Percentiles rank a stretch among this genome's conserved stretches.
Evolutionary conservation across 2,888 invertebrate species (phyloP).

Genomic region (Melanotus villosus): DNA sequence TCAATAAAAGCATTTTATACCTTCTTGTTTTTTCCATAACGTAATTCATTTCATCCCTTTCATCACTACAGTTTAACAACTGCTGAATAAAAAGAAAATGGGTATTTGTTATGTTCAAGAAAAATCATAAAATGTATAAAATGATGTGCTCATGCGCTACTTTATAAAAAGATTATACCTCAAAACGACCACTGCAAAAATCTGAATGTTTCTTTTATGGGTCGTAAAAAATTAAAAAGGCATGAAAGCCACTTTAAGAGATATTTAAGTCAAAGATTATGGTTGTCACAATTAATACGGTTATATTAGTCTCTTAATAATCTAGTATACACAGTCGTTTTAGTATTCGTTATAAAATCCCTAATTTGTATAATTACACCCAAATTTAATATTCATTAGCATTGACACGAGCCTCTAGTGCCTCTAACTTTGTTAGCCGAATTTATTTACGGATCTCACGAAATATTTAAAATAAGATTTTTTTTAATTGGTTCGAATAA

Average conservation of each 20-base stretch:
- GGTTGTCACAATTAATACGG: slow-evolving; percentile 54
- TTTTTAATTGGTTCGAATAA: too few relatives aligned
- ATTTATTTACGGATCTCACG: too few relatives aligned
- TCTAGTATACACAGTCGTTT: slow-evolving; percentile 24
- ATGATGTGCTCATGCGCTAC: slow-evolving; percentile 65
- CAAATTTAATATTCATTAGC: background rate
- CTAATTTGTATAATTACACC: background rate
- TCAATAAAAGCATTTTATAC: slow-evolving; percentile 74
- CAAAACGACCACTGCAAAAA: slow-evolving; percentile 51
- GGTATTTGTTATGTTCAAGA: slow-evolving; percentile 57
- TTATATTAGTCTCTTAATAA: slow-evolving; percentile 32
- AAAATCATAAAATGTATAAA: slow-evolving; percentile 58
- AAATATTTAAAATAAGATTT: too few relatives aligned
- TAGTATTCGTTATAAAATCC: slow-evolving; percentile 7
- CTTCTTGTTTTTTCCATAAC: slow-evolving; percentile 53
- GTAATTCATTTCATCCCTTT: slow-evolving; percentile 48
- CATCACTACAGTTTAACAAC: slow-evolving; percentile 50
- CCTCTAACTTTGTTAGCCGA: too few relatives aligned
- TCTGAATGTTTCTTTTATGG: slow-evolving; percentile 57
- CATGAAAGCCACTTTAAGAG: slow-evolving; percentile 53
- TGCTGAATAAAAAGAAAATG: slow-evolving; percentile 59
- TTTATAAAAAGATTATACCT: slow-evolving; percentile 57
- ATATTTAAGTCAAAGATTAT: slow-evolving; percentile 55
- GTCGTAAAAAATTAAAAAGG: slow-evolving; percentile 58
- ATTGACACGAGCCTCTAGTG: too few relatives aligned